Base-by-base conservation (phyloP, 2,113 vertebrate genomes). In the Lanius ludovicianus region DNA sequence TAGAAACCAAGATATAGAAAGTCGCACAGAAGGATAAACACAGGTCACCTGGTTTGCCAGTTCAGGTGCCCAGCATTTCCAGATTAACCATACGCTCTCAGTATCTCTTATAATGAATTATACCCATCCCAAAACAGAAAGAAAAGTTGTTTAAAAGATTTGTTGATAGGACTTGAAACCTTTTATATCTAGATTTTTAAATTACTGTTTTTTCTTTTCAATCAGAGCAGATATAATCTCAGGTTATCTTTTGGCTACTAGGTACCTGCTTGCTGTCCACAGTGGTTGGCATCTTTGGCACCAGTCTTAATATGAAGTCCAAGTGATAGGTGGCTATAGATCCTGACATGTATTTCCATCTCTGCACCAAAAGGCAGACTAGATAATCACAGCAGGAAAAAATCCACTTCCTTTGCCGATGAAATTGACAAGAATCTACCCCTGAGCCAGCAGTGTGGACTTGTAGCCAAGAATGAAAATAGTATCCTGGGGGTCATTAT, bases 401-500 rank as follows among this genome's bases (percentile, higher is more conserved):
- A 18, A 8, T 33, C 13, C 52, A 5, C 57, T 56, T 79, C 15
- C 14, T 76, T 76, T 71, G 10, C 10, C 30, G 28, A 20, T 23
- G 14, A 67, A 78, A 15, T 19, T 52, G 23, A 67, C 13, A 50
- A 23, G 22, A 49, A 76, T 5, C 21, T 76, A 47, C 9, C 13
- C 52, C 7, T 59, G 44, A 65, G 27, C 33, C 28, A 81, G 12
- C 37, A 74, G 37, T 11, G 15, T 44, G 18, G 3, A 27, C 27
- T 11, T 15, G 27, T 27, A 14, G 27, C 18, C 50, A 33, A 57
- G 59, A 31, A 65, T 0, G 15, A 7, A 3, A 65, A 7, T 20
- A 7, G 8, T 6, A 16, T 13, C 42, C 44, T 50, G 14, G 10
- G 13, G 2, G 7, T 0, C 42, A 57, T 10, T 50, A 1, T 18